phyloP scores from a whole-genome alignment of 2,888 invertebrate genomes.

The Malacosoma neustria region DNA sequence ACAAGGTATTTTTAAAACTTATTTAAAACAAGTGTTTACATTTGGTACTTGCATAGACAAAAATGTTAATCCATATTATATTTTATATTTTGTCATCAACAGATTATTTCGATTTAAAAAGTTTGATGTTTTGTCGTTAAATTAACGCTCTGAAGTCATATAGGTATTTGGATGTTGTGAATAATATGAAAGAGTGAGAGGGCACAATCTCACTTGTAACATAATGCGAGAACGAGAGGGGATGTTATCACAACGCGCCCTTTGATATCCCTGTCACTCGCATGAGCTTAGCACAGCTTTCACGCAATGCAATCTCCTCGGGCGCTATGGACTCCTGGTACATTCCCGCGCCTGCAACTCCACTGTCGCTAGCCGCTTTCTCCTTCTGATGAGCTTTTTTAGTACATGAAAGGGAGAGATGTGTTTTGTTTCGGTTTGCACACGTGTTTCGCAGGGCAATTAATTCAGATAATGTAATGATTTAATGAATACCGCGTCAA shows the following conservation, averaged over 20 bases:
- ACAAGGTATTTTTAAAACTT: no score
- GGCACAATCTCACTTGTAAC: no score
- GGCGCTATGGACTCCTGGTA: constrained; percentile 48
- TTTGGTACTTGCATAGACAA: neutral
- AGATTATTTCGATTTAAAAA: no score
- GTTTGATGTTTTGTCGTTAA: no score
- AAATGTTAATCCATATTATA: neutral
- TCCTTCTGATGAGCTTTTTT: constrained; percentile 55
- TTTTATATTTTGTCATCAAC: neutral
- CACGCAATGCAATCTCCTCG: constrained; percentile 22
- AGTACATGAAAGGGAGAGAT: constrained; percentile 25
- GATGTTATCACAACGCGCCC: constrained; percentile 14
- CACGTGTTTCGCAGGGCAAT: no score
- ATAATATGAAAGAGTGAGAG: no score
- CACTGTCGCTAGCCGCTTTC: constrained; percentile 74
- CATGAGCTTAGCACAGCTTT: constrained; percentile 54
- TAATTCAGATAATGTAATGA: no score
- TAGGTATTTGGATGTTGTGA: no score
- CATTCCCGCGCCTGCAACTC: constrained; percentile 62
- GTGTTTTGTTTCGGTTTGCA: constrained; percentile 17
- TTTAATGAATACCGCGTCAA: no score
- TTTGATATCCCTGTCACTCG: constrained; percentile 41
- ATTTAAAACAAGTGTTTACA: neutral
- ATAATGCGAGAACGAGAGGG: constrained; percentile 30
- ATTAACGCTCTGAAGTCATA: no score